Evolutionary conservation across 2,888 invertebrate species (phyloP).

Genomic region (Brenthis ino): DNA sequence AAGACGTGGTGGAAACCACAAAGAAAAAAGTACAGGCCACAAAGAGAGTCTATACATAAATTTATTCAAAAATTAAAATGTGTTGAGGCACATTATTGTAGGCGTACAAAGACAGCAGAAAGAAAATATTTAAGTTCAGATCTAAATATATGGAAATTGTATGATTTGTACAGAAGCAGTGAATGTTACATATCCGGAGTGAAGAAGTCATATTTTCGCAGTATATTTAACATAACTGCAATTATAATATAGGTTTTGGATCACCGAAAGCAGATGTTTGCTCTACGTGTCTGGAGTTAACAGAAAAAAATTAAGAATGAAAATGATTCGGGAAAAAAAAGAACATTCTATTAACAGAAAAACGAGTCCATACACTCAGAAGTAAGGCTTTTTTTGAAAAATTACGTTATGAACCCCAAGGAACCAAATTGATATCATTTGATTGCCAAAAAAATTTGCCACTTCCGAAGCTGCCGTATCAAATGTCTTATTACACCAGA

Average conservation of each 20-base stretch:
- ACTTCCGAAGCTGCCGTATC: too few relatives aligned
- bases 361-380: not conserved
- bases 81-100: not conserved
- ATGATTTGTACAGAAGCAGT: conserved; percentile 3
- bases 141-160: conserved; percentile 9
- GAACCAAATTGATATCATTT: not conserved
- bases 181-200: conserved; percentile 8
- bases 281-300: conserved; percentile 13
- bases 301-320: conserved; percentile 14
- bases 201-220: conserved; percentile 3
- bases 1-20: too few relatives aligned
- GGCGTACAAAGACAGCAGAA: not conserved
- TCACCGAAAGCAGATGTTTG: too few relatives aligned
- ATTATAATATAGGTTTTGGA: too few relatives aligned
- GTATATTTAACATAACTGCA: too few relatives aligned
- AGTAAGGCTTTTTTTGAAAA: not conserved
- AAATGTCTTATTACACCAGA: not conserved
- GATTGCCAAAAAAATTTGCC: too few relatives aligned
- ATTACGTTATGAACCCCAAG: not conserved
- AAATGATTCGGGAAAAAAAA: conserved; percentile 10
- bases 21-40: too few relatives aligned
- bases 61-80: not conserved
- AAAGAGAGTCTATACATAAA: not conserved
- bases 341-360: not conserved
- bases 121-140: conserved; percentile 8